Percentiles rank a stretch among this genome's conserved stretches.
phyloP scores from a whole-genome alignment of 2,888 invertebrate genomes.

The Amblyjoppa proteus region DNA sequence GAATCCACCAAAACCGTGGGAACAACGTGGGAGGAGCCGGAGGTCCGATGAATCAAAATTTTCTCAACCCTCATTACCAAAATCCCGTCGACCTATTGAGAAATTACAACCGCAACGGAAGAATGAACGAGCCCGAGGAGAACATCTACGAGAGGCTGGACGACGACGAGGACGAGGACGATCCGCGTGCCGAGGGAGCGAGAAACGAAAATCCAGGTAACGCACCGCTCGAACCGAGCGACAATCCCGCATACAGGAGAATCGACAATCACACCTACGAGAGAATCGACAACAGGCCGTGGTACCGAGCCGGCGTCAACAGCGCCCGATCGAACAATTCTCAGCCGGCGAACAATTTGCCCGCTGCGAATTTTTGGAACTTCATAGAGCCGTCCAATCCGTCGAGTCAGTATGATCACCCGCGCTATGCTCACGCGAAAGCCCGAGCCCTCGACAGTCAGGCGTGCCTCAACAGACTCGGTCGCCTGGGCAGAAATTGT shows the following conservation, averaged over 20 bases:
- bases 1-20: slow-evolving; percentile 73
- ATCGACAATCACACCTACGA: slow-evolving; percentile 81
- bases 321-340: slow-evolving; percentile 67
- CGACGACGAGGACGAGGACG: slow-evolving; percentile 75
- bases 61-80: slow-evolving; percentile 81
- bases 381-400: slow-evolving; percentile 74
- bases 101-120: slow-evolving; percentile 80
- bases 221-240: slow-evolving; percentile 56
- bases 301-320: slow-evolving; percentile 70
- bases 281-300: slow-evolving; percentile 78
- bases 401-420: slow-evolving; percentile 76
- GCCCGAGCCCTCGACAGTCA: slow-evolving; percentile 70
- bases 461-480: slow-evolving; percentile 77
- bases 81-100: slow-evolving; percentile 79
- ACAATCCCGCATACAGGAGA: slow-evolving; percentile 80
- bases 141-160: slow-evolving; percentile 84
- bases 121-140: slow-evolving; percentile 82
- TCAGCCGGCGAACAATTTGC: slow-evolving; percentile 71
- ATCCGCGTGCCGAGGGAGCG: slow-evolving; percentile 39
- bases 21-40: slow-evolving; percentile 61
- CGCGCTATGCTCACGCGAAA: slow-evolving; percentile 76
- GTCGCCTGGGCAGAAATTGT: slow-evolving; percentile 80
- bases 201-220: slow-evolving; percentile 51
- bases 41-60: slow-evolving; percentile 73
- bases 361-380: slow-evolving; percentile 73